Evolutionary conservation across 1,140 invertebrate species (phyloP).

Genomic region (Pissodes strobi): DNA sequence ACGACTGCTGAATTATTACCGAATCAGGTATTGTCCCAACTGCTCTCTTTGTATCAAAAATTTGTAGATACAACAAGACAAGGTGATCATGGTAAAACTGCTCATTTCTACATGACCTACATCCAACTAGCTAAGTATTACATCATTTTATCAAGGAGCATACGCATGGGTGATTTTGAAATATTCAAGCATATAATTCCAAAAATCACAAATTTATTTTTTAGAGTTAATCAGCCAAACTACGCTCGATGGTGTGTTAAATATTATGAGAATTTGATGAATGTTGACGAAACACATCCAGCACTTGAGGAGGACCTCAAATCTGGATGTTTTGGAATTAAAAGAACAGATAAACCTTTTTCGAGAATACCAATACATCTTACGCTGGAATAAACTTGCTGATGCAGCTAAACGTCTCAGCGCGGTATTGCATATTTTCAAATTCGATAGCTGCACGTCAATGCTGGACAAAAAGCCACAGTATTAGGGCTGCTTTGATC

Average conservation of each 20-base stretch:
- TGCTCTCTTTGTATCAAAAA: slow-evolving; percentile 3
- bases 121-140: slow-evolving; percentile 47
- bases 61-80: slow-evolving; percentile 15
- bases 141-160: slow-evolving; percentile 40
- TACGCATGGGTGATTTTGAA: slow-evolving; percentile 38
- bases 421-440: slow-evolving; percentile 27
- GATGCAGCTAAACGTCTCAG: slow-evolving; percentile 34
- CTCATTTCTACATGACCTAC: slow-evolving; percentile 45
- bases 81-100: slow-evolving; percentile 39
- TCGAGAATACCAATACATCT: slow-evolving; percentile 42
- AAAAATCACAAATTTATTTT: slow-evolving; percentile 40
- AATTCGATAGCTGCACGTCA: slow-evolving; percentile 36
- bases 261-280: slow-evolving; percentile 25
- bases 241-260: slow-evolving; percentile 32
- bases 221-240: slow-evolving; percentile 36
- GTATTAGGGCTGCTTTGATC: slow-evolving; percentile 14
- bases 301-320: slow-evolving; percentile 33
- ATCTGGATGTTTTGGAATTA: slow-evolving; percentile 40
- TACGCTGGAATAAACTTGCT: slow-evolving; percentile 44
- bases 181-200: slow-evolving; percentile 37
- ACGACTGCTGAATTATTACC: slow-evolving; percentile 12
- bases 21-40: slow-evolving; percentile 3
- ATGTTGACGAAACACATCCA: slow-evolving; percentile 44
- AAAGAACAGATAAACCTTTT: slow-evolving; percentile 41
- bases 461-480: slow-evolving; percentile 32